Evolutionary conservation across 1,140 invertebrate genomes (phyloP).

Genomic region (Cylas formicarius): DNA sequence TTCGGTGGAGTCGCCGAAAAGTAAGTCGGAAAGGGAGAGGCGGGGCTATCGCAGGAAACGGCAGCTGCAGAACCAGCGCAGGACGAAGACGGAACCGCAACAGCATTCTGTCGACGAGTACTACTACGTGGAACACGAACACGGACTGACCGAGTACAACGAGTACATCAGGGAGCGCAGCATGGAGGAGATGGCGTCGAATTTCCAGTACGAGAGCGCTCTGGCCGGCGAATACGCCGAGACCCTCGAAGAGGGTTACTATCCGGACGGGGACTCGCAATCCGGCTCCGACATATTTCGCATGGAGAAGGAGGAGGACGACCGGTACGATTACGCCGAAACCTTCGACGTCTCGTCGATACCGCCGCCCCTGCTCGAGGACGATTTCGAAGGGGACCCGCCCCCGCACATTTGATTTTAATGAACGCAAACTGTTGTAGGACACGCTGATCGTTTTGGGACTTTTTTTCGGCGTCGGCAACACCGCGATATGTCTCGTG

Average conservation of each 20-base stretch:
- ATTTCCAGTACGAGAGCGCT: slow-evolving; percentile 38
- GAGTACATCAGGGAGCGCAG: slow-evolving; percentile 33
- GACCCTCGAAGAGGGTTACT: slow-evolving; percentile 49
- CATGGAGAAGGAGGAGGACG: slow-evolving; percentile 50
- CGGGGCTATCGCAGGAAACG: slow-evolving; percentile 56
- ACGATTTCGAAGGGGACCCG: slow-evolving; percentile 53
- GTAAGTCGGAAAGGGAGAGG: slow-evolving; percentile 51
- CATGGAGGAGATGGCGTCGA: slow-evolving; percentile 36
- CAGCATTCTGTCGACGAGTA: slow-evolving; percentile 37
- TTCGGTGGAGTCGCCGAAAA: slow-evolving; percentile 52
- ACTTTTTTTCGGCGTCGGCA: slow-evolving; percentile 14
- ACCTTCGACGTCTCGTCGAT: slow-evolving; percentile 60
- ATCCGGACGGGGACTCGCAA: slow-evolving; percentile 57
- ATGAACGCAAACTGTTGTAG: slow-evolving; percentile 27
- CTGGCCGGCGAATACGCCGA: slow-evolving; percentile 44
- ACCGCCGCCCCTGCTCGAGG: slow-evolving; percentile 57
- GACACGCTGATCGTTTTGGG: slow-evolving; percentile 20
- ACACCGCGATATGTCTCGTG: slow-evolving; percentile 14
- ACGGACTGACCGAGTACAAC: slow-evolving; percentile 31
- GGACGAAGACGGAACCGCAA: slow-evolving; percentile 28
- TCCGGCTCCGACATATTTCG: slow-evolving; percentile 49
- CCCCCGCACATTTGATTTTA: slow-evolving; percentile 44
- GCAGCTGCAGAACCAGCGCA: slow-evolving; percentile 47
- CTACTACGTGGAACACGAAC: slow-evolving; percentile 38
- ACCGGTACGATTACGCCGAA: slow-evolving; percentile 42